A percentile compares a stretch with the other conserved stretches of the same genome.
Evolutionary conservation across 2,113 vertebrate genomes (phyloP).

Genomic region (Macaca fascicularis): T2T-MFA8v1.1 NC_088375.1:211991501-211992000

Average conservation of each 20-base stretch:
- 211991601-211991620: too few species aligned
- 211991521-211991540: too few species aligned
- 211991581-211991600: too few species aligned
- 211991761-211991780: neutral
- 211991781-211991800: neutral
- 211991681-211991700: neutral
- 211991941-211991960: too few species aligned
- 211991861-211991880: neutral
- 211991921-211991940: neutral
- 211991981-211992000: too few species aligned
- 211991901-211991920: neutral
- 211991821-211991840: slow-evolving; percentile 15
- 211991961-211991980: too few species aligned
- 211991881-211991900: neutral
- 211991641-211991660: too few species aligned
- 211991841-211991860: slow-evolving; percentile 26
- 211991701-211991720: neutral
- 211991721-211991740: neutral
- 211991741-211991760: neutral
- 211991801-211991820: neutral
- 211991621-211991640: too few species aligned
- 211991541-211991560: too few species aligned
- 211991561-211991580: too few species aligned
- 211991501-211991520: too few species aligned
- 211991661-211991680: too few species aligned